phyloP scores from a whole-genome alignment of 2,797 vertebrate genomes.

The Hippopotamyrus pictus region DNA sequence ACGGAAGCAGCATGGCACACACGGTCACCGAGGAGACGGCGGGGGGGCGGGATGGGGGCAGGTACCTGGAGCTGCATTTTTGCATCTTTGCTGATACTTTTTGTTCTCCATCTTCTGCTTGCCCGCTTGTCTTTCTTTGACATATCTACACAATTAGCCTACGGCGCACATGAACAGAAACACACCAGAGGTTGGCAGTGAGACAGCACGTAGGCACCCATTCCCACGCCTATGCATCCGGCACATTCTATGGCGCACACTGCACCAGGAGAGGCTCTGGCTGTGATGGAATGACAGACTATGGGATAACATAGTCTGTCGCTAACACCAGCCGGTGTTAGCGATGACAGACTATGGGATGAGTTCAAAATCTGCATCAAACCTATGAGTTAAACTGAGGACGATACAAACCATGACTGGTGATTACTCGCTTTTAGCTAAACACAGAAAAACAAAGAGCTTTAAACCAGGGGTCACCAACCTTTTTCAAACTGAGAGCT shows the following conservation, averaged over 20 bases:
- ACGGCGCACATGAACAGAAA: conserved; percentile 71
- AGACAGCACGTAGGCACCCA: conserved; percentile 37
- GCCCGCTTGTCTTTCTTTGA: conserved; percentile 99
- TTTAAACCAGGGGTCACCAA: background rate
- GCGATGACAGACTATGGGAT: conserved; percentile 8
- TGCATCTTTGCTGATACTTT: conserved; percentile 99
- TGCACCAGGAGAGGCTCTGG: background rate
- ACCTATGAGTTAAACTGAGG: conserved; percentile 6
- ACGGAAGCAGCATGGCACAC: background rate
- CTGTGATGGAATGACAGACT: conserved; percentile 19
- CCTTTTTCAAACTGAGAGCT: background rate
- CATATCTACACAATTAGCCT: conserved; percentile 99
- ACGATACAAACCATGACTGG: background rate
- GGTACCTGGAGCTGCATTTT: conserved; percentile 99
- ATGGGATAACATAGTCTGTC: too few relatives aligned
- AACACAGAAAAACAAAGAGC: background rate
- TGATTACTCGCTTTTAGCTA: background rate
- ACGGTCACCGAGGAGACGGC: conserved; percentile 12
- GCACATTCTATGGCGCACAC: conserved; percentile 12
- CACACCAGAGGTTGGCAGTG: conserved; percentile 58
- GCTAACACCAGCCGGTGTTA: background rate
- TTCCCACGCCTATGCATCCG: conserved; percentile 30
- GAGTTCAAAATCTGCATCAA: background rate
- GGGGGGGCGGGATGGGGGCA: conserved; percentile 37
- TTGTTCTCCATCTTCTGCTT: conserved; percentile 99